A percentile compares a stretch with the other conserved stretches of the same genome.
These are phyloP conservation scores for Clavelina lepadiformis DNA, from an alignment of 23 tunicate genomes.

Conservation along the genomic window DNA sequence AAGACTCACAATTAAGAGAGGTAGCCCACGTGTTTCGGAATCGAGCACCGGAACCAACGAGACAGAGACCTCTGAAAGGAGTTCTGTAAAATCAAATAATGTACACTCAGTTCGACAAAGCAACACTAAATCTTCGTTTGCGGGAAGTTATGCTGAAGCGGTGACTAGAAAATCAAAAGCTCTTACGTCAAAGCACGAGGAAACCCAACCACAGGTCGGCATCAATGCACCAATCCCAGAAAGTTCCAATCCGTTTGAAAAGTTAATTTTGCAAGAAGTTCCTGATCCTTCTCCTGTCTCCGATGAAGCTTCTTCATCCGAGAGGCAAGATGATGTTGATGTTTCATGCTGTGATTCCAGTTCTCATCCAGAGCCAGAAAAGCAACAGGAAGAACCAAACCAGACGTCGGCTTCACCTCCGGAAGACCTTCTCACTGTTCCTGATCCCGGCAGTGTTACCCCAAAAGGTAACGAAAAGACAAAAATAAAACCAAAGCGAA, in stretches of 20 bases:
- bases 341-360: too few relatives aligned
- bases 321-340: neutral
- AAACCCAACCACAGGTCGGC: neutral
- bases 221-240: neutral
- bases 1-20: neutral
- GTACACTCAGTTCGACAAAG: too few relatives aligned
- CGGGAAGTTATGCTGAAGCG: slow-evolving; percentile 34
- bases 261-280: neutral
- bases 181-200: too few relatives aligned
- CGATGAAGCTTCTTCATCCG: neutral
- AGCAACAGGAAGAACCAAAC: neutral
- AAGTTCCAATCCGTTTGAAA: neutral
- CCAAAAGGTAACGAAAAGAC: slow-evolving; percentile 6
- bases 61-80: slow-evolving; percentile 3
- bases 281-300: neutral
- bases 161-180: slow-evolving; percentile 1
- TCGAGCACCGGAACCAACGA: slow-evolving; percentile 22
- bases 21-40: slow-evolving; percentile 33
- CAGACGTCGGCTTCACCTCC: neutral
- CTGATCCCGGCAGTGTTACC: neutral
- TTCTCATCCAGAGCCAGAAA: neutral
- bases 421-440: neutral
- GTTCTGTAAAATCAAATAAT: too few relatives aligned
- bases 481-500: slow-evolving; percentile 17
- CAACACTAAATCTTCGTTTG: neutral